Evolutionary conservation across 2,113 vertebrate species (phyloP), one percentile per base, ranked within the genome.

Genomic region (Coryphaenoides rupestris): DNA sequence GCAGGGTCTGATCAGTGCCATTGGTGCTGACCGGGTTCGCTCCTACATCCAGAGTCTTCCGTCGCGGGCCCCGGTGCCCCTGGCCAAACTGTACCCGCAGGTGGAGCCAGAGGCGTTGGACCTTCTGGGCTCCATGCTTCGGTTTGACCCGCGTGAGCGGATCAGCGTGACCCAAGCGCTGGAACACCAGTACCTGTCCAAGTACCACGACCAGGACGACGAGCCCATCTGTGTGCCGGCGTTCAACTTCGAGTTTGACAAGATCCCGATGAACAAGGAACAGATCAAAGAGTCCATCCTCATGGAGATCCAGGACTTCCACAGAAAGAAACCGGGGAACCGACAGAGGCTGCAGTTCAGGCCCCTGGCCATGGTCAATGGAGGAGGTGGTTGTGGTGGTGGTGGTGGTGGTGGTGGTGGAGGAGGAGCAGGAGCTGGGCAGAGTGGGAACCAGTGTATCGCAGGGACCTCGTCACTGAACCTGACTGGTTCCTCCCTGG

Each of bases 161-260:
- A 88, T 95, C 6, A 86, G 91, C 0, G 96, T 95, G 19, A 89
- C 85, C 3, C 93, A 95, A 61, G 94, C 96, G 0, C 72, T 98
- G 26, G 80, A 90, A 0, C 93, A 98, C 75, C 92, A 93, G 0
- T 98, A 97, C 55, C 60, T 98, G 58, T 81, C 88, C 10, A 98
- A 98, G 62, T 98, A 98, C 63, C 96, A 97, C 2, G 96, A 98
- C 69, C 86, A 90, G 0, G 94, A 95, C 0, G 96, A 98, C 0
- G 96, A 98, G 75, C 95, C 96, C 1, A 90, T 94, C 45, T 98
- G 96, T 4, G 92, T 96, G 9, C 96, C 96, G 0, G 94, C 96
- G 10, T 97, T 98, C 55, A 93, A 98, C 75, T 98, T 98, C 65
- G 93, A 93, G 71, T 98, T 98, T 59, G 96, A 98, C 63, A 93